Evolutionary conservation across 2,113 vertebrate species (phyloP).

Genomic region (Odontesthes bonariensis): DNA sequence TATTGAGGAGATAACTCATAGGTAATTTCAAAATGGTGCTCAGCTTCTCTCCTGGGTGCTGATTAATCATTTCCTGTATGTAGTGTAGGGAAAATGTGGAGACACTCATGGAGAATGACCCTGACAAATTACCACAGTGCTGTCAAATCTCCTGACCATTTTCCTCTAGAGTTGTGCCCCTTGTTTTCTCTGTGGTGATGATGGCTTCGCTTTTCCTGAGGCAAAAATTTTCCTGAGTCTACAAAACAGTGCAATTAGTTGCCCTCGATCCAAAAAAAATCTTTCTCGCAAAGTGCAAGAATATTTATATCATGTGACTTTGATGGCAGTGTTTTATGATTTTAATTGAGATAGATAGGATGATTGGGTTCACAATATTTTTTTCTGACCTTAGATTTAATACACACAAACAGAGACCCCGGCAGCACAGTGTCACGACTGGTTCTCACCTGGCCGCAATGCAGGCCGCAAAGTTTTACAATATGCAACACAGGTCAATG

Average conservation of each 20-base stretch:
- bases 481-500: background rate
- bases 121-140: conserved; percentile 64
- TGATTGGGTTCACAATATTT: conserved; percentile 21
- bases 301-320: conserved; percentile 23
- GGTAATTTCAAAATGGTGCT: conserved; percentile 73
- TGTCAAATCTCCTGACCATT: conserved; percentile 59
- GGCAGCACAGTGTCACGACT: background rate
- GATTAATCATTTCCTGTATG: conserved; percentile 74
- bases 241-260: conserved; percentile 54
- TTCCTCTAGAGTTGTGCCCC: conserved; percentile 24
- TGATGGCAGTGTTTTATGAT: conserved; percentile 20
- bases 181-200: conserved; percentile 44
- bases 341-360: conserved; percentile 15
- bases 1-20: conserved; percentile 81
- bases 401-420: conserved; percentile 11
- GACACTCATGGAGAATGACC: conserved; percentile 59
- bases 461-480: conserved; percentile 1
- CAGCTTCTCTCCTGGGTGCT: conserved; percentile 70
- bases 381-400: conserved; percentile 6
- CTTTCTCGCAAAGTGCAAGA: background rate
- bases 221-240: conserved; percentile 46
- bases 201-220: conserved; percentile 34
- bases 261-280: background rate
- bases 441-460: background rate
- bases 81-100: conserved; percentile 40